Base-by-base conservation (phyloP, 2,797 vertebrate genomes). In the Spea hammondii region DNA sequence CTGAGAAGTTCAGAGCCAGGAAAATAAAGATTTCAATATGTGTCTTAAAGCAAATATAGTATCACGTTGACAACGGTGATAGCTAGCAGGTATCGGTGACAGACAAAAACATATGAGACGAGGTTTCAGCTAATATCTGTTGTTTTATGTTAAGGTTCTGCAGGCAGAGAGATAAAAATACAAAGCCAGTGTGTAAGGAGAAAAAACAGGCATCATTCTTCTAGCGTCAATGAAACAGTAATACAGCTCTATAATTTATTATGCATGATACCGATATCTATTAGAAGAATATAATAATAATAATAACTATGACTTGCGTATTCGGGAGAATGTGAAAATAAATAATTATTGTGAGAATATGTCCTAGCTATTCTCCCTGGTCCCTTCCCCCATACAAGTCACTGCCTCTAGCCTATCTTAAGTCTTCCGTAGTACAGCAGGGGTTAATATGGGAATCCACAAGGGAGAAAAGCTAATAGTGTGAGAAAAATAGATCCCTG, bases 51-150 rank as follows among this genome's bases (percentile, higher is more conserved):
- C 64, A 68, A 73, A 72, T 59, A 79, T 64, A 79, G 73, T 79
- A 66, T 53, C 10, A 60, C 17, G 53, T 5, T 74, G 70, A 74
- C 77, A 74, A 60, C 46, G 45, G 62, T 50, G 57, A 54, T 11
- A 73, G 70, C 72, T 73, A 79, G 77, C 77, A 79, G 53, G 55
- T 51, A 65, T 64, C 45, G 64, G 10, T 67, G 70, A 79, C 50
- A 60, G 70, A 79, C 64, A 79, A 73, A 59, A 44, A 65, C 45
- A 57, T 44, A 47, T 57, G 62, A 79, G 70, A 49, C 62, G 68
- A 53, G 10, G 48, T 13, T 32, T 62, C 46, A 13, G 49, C 14
- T 17, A 57, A 32, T 67, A 46, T 54, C 32, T 78, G 13, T 66
- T 54, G 46, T 47, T 48, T 14, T 7, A 13, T 65, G 50, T 48